A percentile compares a stretch with the other conserved stretches of the same genome.
These are phyloP conservation scores for Hippoglossus stenolepis DNA, from an alignment of 2,113 vertebrate species.

Conservation along the genomic window DNA sequence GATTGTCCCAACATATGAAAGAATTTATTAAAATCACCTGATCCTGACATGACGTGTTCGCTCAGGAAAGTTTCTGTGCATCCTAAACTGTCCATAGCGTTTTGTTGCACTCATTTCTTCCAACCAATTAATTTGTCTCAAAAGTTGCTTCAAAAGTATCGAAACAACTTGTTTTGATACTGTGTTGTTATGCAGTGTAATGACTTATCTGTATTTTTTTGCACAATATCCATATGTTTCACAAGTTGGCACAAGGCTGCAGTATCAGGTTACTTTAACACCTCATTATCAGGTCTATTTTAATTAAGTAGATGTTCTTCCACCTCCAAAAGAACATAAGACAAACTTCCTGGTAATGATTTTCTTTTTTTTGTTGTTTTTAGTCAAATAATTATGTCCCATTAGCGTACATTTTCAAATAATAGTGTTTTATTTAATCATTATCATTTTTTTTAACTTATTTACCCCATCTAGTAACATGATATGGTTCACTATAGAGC, in stretches of 20 bases:
- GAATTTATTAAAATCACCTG: constrained; percentile 25
- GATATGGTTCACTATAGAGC: too few relatives aligned
- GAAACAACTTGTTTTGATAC: background rate
- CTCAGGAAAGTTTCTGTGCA: constrained; percentile 15
- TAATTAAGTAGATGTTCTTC: background rate
- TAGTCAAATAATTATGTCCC: too few relatives aligned
- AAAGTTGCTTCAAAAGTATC: background rate
- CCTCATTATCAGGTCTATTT: constrained; percentile 47
- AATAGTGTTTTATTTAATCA: too few relatives aligned
- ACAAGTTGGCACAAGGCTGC: constrained; percentile 5
- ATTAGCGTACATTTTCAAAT: too few relatives aligned
- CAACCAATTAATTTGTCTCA: background rate
- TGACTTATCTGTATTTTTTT: background rate
- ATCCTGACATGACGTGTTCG: background rate
- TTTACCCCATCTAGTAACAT: too few relatives aligned
- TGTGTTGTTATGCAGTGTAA: background rate
- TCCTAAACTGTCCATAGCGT: background rate
- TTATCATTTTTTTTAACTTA: too few relatives aligned
- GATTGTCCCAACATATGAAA: constrained; percentile 16
- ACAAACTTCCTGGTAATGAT: too few relatives aligned
- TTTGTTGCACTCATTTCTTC: background rate
- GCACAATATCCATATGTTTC: constrained; percentile 26
- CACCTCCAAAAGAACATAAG: background rate
- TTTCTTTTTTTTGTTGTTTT: background rate
- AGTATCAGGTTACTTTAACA: constrained; percentile 2